Conservation (phyloP, 2,888 invertebrate genomes). For the Argyresthia albistria region DNA sequence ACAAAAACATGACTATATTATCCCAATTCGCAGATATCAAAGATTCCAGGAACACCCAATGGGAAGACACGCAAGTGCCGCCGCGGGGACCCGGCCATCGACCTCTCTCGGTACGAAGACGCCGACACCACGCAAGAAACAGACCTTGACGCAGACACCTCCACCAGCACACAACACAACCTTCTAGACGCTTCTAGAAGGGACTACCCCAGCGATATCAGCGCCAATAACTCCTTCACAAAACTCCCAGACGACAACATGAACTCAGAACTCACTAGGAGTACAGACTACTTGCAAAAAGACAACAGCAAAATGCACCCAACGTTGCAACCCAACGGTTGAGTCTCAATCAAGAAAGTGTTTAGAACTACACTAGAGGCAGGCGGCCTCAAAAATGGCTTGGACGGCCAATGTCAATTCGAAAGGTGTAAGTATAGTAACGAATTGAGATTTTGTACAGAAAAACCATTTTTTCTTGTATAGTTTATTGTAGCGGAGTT, state of each 20-base stretch:
- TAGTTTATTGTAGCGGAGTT: conserved; percentile 17
- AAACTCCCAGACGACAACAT: conserved; percentile 64
- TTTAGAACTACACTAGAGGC: conserved; percentile 49
- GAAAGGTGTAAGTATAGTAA: conserved; percentile 24
- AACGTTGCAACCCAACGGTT: conserved; percentile 63
- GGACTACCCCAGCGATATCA: conserved; percentile 16
- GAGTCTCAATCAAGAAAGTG: conserved; percentile 20
- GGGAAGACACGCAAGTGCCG: conserved; percentile 40
- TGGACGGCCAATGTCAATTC: conserved; percentile 27
- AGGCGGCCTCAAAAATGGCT: conserved; percentile 41
- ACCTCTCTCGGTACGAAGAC: conserved; percentile 41
- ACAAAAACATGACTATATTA: too few relatives aligned
- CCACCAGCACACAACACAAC: conserved; percentile 21
- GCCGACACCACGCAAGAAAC: conserved; percentile 44
- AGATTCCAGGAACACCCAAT: conserved; percentile 45
- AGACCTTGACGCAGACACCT: conserved; percentile 32
- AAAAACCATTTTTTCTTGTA: conserved; percentile 6
- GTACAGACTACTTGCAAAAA: conserved; percentile 25
- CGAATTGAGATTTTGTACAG: conserved; percentile 48
- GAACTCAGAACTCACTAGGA: conserved; percentile 52
- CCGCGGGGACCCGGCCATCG: conserved; percentile 37
- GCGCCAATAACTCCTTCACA: conserved; percentile 29
- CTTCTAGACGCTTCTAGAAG: conserved; percentile 20
- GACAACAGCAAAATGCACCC: conserved; percentile 56
- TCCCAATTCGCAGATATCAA: too few relatives aligned